A percentile compares a stretch with the other conserved stretches of the same genome.
These are phyloP conservation scores for Petrolisthes manimaculis DNA, from an alignment of 2,888 invertebrate genomes.

Conservation along the genomic window DNA sequence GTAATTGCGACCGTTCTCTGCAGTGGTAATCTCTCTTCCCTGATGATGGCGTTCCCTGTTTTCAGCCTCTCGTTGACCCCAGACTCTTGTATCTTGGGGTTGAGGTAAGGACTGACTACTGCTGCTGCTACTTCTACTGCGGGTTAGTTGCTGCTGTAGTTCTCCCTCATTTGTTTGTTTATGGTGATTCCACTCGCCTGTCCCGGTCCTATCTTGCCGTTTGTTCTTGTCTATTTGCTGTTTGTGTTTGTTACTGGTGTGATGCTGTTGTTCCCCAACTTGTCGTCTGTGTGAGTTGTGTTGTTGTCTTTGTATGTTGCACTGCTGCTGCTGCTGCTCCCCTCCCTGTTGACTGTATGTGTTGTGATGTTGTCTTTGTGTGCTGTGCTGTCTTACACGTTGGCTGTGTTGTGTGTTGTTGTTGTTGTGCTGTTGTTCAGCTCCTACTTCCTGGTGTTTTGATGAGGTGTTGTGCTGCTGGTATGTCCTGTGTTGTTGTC, in stretches of 20 bases:
- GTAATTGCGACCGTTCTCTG: no score
- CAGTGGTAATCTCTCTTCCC: no score
- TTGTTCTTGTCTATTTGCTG: neutral
- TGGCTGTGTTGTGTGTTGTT: neutral
- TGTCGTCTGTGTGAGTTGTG: neutral
- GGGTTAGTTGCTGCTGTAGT: neutral
- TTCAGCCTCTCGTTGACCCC: neutral
- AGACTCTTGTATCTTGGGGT: neutral
- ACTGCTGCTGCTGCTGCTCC: constrained; percentile 14
- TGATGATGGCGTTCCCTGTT: neutral
- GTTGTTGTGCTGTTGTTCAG: neutral
- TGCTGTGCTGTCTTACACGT: neutral
- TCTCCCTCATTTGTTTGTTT: neutral
- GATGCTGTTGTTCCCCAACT: neutral
- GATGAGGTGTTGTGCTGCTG: neutral
- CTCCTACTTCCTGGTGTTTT: neutral
- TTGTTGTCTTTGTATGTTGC: no score
- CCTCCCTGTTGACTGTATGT: neutral
- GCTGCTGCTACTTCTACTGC: constrained; percentile 25
- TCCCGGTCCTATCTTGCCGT: neutral
- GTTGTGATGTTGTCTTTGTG: constrained; percentile 1
- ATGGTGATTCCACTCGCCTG: neutral
- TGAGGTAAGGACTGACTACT: constrained; percentile 15
- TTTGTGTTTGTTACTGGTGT: neutral
- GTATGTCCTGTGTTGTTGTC: neutral